phyloP scores from a whole-genome alignment of 2,888 invertebrate genomes.

The Agrenia bidenticulata region DNA sequence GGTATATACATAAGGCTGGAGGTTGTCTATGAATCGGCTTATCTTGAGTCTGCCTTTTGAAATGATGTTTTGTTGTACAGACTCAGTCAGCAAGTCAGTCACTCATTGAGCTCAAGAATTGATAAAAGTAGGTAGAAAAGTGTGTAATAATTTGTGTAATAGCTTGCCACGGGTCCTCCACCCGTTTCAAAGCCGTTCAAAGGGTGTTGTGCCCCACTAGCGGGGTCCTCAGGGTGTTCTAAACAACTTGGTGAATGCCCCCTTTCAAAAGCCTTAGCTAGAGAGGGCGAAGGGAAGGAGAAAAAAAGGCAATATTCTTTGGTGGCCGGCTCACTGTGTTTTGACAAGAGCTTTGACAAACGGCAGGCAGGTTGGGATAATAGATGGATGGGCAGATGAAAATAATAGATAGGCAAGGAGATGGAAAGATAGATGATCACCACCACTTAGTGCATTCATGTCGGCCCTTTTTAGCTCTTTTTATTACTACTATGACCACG shows the following conservation, averaged over 20 bases:
- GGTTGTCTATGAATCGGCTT: too few species aligned
- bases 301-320: constrained; percentile 3
- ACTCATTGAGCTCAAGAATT: constrained; percentile 1
- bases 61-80: too few species aligned
- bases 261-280: too few species aligned
- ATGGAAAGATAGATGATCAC: constrained; percentile 25
- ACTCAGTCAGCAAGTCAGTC: constrained; percentile 3
- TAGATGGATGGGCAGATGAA: constrained; percentile 37
- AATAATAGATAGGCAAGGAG: constrained; percentile 37
- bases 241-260: too few species aligned
- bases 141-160: neutral
- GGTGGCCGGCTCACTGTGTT: constrained; percentile 36
- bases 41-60: too few species aligned
- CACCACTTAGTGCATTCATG: constrained; percentile 27
- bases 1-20: too few species aligned
- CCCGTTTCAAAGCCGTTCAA: too few species aligned
- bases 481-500: constrained; percentile 17
- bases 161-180: too few species aligned
- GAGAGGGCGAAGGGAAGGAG: neutral
- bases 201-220: too few species aligned
- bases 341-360: constrained; percentile 53
- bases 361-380: constrained; percentile 39
- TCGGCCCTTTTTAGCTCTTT: constrained; percentile 22
- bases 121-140: constrained; percentile 8
- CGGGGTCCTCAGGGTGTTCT: too few species aligned